Evolutionary conservation across 2,113 vertebrate genomes (phyloP), one percentile per base, ranked within the genome.

Genomic region (Nesogale talazaci): DNA sequence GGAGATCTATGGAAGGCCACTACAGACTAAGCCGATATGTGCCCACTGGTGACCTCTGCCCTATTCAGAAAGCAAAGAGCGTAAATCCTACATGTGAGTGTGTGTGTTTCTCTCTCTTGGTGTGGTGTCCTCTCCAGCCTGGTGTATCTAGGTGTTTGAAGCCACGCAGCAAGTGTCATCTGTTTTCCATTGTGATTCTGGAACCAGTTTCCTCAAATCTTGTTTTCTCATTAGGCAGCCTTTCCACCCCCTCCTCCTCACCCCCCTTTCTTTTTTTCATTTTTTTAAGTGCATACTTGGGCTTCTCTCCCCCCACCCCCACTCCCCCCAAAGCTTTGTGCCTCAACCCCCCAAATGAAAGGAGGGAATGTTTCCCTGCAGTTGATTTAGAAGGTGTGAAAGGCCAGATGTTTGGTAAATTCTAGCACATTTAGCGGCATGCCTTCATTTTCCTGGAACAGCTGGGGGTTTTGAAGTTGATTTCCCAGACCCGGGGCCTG

Each of bases 381-480:
- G 76, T 86, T 89, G 86, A 89, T 84, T 88, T 76, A 81, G 86
- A 70, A 89, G 74, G 74, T 93, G 77, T 90, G 91, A 85, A 89
- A 72, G 63, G 77, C 77, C 70, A 91, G 86, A 20, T 52, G 70
- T 56, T 92, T 74, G 2, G 83, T 83, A 57, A 31, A 57, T 81
- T 90, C 69, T 78, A 87, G 67, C 92, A 92, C 67, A 3, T 67
- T 61, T 40, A 12, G 0, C 81, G 52, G 46, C 31, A 1, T 86
- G 67, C 65, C 36, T 27, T 84, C 84, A 8, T 40, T 61, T 46
- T 90, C 65, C 75, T 29, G 20, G 79, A 83, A 34, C 82, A 38
- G n/a, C 65, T 63, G 52, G 52, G 59, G 17, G 25, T 46, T 61
- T 56, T 40, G 77, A 77, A 57, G 76, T 89, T 94, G 56, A 46